Base-by-base conservation (phyloP, 2,888 invertebrate species). In the Cheilosia grossa region DNA sequence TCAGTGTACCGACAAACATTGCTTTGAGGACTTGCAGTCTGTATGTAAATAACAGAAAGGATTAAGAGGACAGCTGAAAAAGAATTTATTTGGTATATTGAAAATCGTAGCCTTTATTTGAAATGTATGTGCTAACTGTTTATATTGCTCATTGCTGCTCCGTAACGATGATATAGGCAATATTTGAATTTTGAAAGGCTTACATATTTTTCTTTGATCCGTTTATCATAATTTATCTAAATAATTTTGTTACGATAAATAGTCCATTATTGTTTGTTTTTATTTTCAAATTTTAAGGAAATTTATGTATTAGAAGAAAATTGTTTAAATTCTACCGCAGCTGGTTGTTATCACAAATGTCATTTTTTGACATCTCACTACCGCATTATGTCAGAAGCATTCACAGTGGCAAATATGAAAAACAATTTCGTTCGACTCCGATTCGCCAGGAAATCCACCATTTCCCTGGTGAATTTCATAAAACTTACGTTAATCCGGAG, bases 51-150 rank as follows among this genome's bases (percentile, higher is more conserved):
- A 51, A 72, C 44, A 72, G 54, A 70, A 73, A 81, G 61, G 37
- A 81, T 53, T 2, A 81, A 21, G n/a, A 80, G 56, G 44, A 85
- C 15, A 67, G 53, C 81, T 85, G 58, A 4, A 80, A 69, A 7
- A 13, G 19, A 5, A 1, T 1, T 33, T 40, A 56, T 2, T 33
- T 4, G 5, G 27, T 27, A 6, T 9, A n/a, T 9, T 21, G 17
- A 6, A 15, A 0, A 17, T 13, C 2, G 9, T 19, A 27, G 0
- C 10, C 9, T 40, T 4, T 6, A 19, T 7, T 13, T 13, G 5
- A 15, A 17, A 1, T 40, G 1, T 9, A n/a, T 10, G 1, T 47
- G n/a, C 66, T 73, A 74, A 83, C 83, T 58, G 30, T 47, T 53
- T 17, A 69, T 74, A 53, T 54, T 53, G 64, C 33, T 74, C 83